Evolutionary conservation across 2,888 invertebrate genomes (phyloP).

Genomic region (Drosophila affinis): DNA sequence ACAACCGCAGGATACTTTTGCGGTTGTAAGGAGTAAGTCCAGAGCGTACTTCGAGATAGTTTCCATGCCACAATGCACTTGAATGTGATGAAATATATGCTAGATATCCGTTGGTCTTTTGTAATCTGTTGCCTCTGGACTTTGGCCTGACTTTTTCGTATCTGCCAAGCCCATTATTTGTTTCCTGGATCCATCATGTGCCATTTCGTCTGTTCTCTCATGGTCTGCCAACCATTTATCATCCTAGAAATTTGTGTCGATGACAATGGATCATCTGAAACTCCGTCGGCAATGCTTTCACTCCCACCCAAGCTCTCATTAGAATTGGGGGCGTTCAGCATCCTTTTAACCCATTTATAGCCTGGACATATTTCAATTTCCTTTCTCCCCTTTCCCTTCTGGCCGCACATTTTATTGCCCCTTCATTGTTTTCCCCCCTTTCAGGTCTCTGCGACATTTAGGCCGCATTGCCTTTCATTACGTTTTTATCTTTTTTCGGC

Average conservation of each 20-base stretch:
- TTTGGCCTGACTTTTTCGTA: neutral
- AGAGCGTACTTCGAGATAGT: neutral
- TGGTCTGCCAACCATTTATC: neutral
- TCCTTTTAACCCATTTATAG: slow-evolving; percentile 69
- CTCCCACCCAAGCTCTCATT: too few species aligned
- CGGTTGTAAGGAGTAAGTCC: neutral
- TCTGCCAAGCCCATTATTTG: neutral
- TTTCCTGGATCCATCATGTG: slow-evolving; percentile 10
- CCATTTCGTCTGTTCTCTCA: neutral
- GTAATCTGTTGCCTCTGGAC: neutral
- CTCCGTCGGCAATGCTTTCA: neutral
- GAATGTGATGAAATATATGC: neutral
- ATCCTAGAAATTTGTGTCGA: slow-evolving; percentile 39
- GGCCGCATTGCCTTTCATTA: slow-evolving; percentile 79
- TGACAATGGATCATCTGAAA: slow-evolving; percentile 42
- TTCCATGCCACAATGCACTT: neutral
- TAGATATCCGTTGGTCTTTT: neutral
- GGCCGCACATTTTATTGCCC: slow-evolving; percentile 37
- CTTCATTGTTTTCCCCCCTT: slow-evolving; percentile 43
- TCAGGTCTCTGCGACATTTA: slow-evolving; percentile 61
- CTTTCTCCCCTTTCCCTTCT: slow-evolving; percentile 22
- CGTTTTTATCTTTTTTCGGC: slow-evolving; percentile 71
- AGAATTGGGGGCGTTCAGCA: slow-evolving; percentile 48
- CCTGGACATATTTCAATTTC: slow-evolving; percentile 69
- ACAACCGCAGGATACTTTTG: neutral